Evolutionary conservation across 2,888 invertebrate genomes (phyloP), one percentile per base, ranked within the genome.

Genomic region (Orthonevra nobilis): DNA sequence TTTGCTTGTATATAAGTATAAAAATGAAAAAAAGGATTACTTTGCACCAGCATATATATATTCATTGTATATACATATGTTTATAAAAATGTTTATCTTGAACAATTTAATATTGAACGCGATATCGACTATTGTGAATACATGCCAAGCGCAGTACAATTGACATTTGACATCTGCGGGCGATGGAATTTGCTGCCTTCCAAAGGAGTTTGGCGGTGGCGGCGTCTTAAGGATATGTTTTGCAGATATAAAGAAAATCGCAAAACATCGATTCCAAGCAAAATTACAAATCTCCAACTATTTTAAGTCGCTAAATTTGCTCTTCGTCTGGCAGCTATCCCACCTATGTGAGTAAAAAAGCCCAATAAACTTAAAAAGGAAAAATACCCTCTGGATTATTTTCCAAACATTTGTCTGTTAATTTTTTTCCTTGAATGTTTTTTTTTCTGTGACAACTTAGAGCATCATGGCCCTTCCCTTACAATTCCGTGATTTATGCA

Each of bases 151-250:
- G 73, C 61, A 66, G 5, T 56, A 20, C 23, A 15, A 42, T 72
- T 61, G 79, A 72, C 73, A 79, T 54, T 56, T 79, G 79, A 79
- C 73, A 79, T 66, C 66, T 79, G 79, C 68, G 60, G 61, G 60
- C 63, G 54, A 70, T 64, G 60, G 48, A 61, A 46, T 60, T 60
- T 56, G 66, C 72, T 75, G 56, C 70, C 64, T 61, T 66, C 48
- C 34, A 72, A 72, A 72, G 61, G 73, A 68, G 79, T 42, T 63
- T 79, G 61, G 60, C 40, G 70, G 77, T 66, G 77, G 72, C 68
- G 66, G 73, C 72, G 79, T 60, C 79, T 69, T 72, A 72, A 79
- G 79, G 79, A 79, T 26, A 61, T 79, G 72, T 79, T 79, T 79
- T 56, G 79, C 79, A 79, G 34, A 72, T 26, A 19, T 61, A 19